phyloP scores from a whole-genome alignment of 2,113 vertebrate species.

The Odontesthes bonariensis region DNA sequence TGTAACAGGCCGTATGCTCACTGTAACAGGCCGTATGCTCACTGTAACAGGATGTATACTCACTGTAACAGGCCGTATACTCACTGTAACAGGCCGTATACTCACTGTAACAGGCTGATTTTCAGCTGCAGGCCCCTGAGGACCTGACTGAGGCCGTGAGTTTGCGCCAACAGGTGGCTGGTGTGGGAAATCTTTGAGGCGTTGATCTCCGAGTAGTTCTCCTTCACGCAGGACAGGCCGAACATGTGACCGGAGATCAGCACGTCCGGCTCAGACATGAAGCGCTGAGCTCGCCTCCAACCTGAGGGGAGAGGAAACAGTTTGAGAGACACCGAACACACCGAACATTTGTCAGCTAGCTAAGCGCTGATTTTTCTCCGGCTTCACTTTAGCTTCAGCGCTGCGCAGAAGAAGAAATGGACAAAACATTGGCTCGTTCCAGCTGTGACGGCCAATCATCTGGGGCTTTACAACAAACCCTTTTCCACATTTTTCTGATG shows the following conservation, averaged over 20 bases:
- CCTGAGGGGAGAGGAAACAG: conserved; percentile 76
- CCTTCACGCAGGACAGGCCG: conserved; percentile 92
- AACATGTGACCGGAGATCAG: conserved; percentile 93
- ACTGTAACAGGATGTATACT: conserved; percentile 90
- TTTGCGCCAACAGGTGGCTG: conserved; percentile 91
- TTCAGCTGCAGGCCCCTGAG: conserved; percentile 94
- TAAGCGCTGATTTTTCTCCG: too few relatives aligned
- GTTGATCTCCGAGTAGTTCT: conserved; percentile 95
- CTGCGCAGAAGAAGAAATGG: too few relatives aligned
- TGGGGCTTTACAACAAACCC: too few relatives aligned
- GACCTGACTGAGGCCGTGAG: conserved; percentile 89
- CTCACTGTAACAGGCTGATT: conserved; percentile 95
- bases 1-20: conserved; percentile 89
- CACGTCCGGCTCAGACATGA: conserved; percentile 93
- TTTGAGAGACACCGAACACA: too few relatives aligned
- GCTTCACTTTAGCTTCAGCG: too few relatives aligned
- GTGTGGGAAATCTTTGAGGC: conserved; percentile 93
- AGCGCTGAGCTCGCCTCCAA: conserved; percentile 89
- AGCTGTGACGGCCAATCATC: too few relatives aligned
- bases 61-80: conserved; percentile 90
- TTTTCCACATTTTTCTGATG: too few relatives aligned
- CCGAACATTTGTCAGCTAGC: too few relatives aligned
- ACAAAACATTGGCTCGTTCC: too few relatives aligned
- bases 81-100: conserved; percentile 90
- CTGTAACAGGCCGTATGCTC: conserved; percentile 89